These are phyloP conservation scores for Orchesella cincta DNA, from an alignment of 1,140 invertebrate species.

Conservation along the genomic window DNA sequence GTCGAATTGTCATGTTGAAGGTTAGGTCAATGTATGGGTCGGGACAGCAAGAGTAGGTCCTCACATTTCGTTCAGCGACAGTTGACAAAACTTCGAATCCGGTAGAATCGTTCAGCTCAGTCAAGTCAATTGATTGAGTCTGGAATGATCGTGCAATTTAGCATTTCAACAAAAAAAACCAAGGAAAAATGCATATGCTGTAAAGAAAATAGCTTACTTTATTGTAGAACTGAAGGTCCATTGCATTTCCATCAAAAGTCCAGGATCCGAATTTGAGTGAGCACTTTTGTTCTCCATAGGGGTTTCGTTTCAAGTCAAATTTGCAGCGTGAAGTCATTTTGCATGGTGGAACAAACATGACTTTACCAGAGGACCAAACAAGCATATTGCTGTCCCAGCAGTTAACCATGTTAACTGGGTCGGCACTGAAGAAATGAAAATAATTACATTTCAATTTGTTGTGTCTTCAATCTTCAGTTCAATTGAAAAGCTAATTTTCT, in stretches of 20 bases:
- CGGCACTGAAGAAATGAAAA: not conserved
- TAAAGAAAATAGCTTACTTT: not conserved
- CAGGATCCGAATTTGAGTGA: conserved; percentile 12
- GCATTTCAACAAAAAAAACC: not conserved
- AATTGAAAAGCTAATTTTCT: not conserved
- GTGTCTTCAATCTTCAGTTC: not conserved
- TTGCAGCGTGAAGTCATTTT: conserved; percentile 11
- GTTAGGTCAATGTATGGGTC: conserved; percentile 4
- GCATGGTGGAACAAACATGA: conserved; percentile 4
- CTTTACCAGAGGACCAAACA: not conserved
- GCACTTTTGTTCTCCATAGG: conserved; percentile 18
- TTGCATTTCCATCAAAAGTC: conserved; percentile 16
- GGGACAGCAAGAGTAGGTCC: not conserved
- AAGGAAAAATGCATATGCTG: not conserved
- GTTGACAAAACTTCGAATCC: not conserved
- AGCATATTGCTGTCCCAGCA: conserved; percentile 1
- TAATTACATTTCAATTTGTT: not conserved
- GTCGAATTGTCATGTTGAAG: not conserved
- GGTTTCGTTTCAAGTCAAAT: not conserved
- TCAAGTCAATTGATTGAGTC: not conserved
- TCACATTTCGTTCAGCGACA: not conserved
- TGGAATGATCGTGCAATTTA: not conserved
- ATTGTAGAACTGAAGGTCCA: conserved; percentile 11
- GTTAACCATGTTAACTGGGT: conserved; percentile 21
- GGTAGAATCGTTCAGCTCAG: not conserved